Evolutionary conservation across 2,797 vertebrate genomes (phyloP), one percentile per base, ranked within the genome.

Genomic region (Pseudochirops cupreus): DNA sequence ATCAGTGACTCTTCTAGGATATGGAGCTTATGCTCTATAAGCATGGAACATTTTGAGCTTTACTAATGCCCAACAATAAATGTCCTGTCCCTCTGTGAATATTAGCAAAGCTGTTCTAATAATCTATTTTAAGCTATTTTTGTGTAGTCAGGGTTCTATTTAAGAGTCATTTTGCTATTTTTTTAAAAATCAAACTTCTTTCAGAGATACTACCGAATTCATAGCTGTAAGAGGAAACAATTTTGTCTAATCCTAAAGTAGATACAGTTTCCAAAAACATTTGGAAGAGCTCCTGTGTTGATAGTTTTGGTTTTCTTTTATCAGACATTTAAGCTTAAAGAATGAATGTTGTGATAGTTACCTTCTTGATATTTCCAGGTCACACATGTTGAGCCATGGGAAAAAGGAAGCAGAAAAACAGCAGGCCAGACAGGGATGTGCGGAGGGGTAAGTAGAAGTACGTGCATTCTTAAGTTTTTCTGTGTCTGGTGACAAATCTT

Each of bases 371-470:
- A 53, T 97, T 98, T 98, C 92, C 97, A 99, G 99, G 99, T 99
- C 97, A 99, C 98, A 0, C 99, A 99, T 62, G 99, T 99, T 96
- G 99, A 99, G 94, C 99, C 99, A 0, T 99, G 99, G 99, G 99
- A 99, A 98, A 99, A 99, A 92, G 99, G 99, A 94, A 99, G 99
- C 98, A 99, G 99, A 98, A 99, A 99, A 98, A 99, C 99, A 33
- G 99, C 99, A 82, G 99, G 99, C 97, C 99, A 99, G 99, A 99
- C 99, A 98, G 99, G 99, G 99, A 99, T 99, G 99, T 99, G 99
- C 99, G 99, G 99, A 99, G 99, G 99, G 99, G 99, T 99, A 99
- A 99, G 99, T 99, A 99, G 99, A 99, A 99, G 99, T 99, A 99
- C 99, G 99, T 99, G 99, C 98, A 98, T 99, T 98, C 99, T 99